Evolutionary conservation across 1,140 invertebrate species (phyloP).

Genomic region (Nasonia giraulti): DNA sequence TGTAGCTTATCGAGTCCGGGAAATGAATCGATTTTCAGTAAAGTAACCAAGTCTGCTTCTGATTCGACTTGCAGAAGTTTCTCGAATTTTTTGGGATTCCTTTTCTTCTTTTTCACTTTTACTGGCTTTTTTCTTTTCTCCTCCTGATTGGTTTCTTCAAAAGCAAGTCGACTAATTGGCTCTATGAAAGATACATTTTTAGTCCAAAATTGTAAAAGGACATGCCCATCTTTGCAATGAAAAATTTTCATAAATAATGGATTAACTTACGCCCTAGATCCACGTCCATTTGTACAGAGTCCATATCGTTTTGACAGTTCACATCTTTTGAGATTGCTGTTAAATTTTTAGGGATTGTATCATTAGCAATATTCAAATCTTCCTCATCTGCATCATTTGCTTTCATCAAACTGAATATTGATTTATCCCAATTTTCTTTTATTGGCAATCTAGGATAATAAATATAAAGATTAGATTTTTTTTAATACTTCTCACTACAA

Average conservation of each 20-base stretch:
- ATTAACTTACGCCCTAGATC: slow-evolving; percentile 48
- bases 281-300: slow-evolving; percentile 3
- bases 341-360: neutral
- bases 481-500: neutral
- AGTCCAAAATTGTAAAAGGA: neutral
- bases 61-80: slow-evolving; percentile 48
- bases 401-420: slow-evolving; percentile 61
- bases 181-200: slow-evolving; percentile 37
- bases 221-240: neutral
- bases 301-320: neutral
- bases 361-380: slow-evolving; percentile 4
- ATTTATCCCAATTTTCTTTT: slow-evolving; percentile 49
- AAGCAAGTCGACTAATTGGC: slow-evolving; percentile 37
- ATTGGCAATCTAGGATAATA: slow-evolving; percentile 44
- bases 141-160: neutral
- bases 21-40: slow-evolving; percentile 57
- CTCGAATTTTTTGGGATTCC: slow-evolving; percentile 6
- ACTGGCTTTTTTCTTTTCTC: neutral
- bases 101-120: slow-evolving; percentile 1
- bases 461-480: slow-evolving; percentile 2
- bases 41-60: slow-evolving; percentile 53
- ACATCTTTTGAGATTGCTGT: neutral
- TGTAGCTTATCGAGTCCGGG: slow-evolving; percentile 60
- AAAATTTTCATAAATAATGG: neutral
- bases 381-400: neutral